Conservation (phyloP, 2,888 invertebrate genomes). For the Cryptophagus acutangulus region DNA sequence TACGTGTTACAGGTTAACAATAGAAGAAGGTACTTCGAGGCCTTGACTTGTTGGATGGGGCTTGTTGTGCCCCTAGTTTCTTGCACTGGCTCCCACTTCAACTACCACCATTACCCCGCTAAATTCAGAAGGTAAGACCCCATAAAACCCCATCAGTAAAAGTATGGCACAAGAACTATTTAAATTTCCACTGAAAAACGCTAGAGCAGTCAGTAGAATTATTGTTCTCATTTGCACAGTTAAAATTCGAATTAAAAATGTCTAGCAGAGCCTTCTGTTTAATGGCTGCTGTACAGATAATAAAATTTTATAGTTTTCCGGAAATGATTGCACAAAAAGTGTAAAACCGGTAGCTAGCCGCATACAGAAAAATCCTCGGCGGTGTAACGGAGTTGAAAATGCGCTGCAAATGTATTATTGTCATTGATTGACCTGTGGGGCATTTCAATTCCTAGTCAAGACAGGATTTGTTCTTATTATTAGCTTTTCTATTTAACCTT, state of each 20-base stretch:
- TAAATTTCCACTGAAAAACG: too few relatives aligned
- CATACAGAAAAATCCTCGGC: too few relatives aligned
- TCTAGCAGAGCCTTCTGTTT: slow-evolving; percentile 1
- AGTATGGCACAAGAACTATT: too few relatives aligned
- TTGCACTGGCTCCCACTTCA: slow-evolving; percentile 50
- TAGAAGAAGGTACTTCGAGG: slow-evolving; percentile 19
- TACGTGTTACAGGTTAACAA: slow-evolving; percentile 1
- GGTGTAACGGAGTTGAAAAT: too few relatives aligned
- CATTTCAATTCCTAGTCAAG: neutral
- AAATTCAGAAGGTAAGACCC: slow-evolving; percentile 46
- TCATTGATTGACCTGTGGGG: slow-evolving; percentile 1
- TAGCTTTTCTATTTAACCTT: neutral
- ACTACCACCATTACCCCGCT: slow-evolving; percentile 49
- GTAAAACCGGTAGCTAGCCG: too few relatives aligned
- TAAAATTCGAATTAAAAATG: slow-evolving; percentile 9
- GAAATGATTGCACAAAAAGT: too few relatives aligned
- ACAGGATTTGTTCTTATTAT: neutral
- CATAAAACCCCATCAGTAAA: too few relatives aligned
- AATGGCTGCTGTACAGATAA: slow-evolving; percentile 1
- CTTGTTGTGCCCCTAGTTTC: slow-evolving; percentile 46
- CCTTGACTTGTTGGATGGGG: slow-evolving; percentile 43
- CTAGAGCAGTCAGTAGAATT: too few relatives aligned
- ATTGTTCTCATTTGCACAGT: too few relatives aligned
- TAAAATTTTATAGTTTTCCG: slow-evolving; percentile 7
- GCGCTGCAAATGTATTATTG: neutral